Conservation (phyloP, 2,113 vertebrate genomes). For the Machaerirhynchus nigripectus region DNA sequence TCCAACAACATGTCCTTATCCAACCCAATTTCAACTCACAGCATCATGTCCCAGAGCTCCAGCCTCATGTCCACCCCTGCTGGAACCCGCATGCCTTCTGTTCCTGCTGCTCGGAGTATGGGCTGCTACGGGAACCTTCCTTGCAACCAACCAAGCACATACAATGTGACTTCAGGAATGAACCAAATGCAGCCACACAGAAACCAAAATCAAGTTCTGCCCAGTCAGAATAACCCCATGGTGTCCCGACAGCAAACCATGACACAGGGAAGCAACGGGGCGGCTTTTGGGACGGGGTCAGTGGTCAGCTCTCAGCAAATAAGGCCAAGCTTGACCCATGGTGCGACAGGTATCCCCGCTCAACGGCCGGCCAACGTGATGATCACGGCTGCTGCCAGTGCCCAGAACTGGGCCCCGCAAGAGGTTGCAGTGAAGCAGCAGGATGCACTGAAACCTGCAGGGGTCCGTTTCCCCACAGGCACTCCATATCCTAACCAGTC, state of each 20-base stretch:
- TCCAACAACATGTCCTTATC: slow-evolving; percentile 76
- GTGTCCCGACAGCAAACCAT: slow-evolving; percentile 73
- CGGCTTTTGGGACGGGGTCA: slow-evolving; percentile 74
- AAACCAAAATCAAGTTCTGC: slow-evolving; percentile 76
- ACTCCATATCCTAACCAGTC: slow-evolving; percentile 74
- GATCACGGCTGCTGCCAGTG: slow-evolving; percentile 67
- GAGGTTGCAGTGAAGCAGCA: slow-evolving; percentile 80
- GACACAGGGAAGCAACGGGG: slow-evolving; percentile 54
- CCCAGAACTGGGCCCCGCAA: slow-evolving; percentile 79
- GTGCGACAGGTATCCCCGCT: slow-evolving; percentile 47
- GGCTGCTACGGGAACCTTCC: slow-evolving; percentile 78
- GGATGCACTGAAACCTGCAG: slow-evolving; percentile 70
- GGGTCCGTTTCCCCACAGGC: slow-evolving; percentile 67
- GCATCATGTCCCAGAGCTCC: slow-evolving; percentile 75
- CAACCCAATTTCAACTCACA: slow-evolving; percentile 80
- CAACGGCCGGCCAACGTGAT: slow-evolving; percentile 76
- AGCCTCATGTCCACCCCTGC: slow-evolving; percentile 79
- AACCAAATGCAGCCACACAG: slow-evolving; percentile 81
- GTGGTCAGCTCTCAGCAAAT: slow-evolving; percentile 74
- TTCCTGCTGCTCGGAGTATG: slow-evolving; percentile 70
- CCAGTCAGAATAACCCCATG: slow-evolving; percentile 77
- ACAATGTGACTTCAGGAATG: slow-evolving; percentile 67
- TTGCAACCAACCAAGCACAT: slow-evolving; percentile 72
- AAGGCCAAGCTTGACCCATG: slow-evolving; percentile 70
- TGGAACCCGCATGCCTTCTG: slow-evolving; percentile 77